Evolutionary conservation across 2,113 vertebrate species (phyloP), one percentile per base, ranked within the genome.

Genomic region (Cromileptes altivelis): DNA sequence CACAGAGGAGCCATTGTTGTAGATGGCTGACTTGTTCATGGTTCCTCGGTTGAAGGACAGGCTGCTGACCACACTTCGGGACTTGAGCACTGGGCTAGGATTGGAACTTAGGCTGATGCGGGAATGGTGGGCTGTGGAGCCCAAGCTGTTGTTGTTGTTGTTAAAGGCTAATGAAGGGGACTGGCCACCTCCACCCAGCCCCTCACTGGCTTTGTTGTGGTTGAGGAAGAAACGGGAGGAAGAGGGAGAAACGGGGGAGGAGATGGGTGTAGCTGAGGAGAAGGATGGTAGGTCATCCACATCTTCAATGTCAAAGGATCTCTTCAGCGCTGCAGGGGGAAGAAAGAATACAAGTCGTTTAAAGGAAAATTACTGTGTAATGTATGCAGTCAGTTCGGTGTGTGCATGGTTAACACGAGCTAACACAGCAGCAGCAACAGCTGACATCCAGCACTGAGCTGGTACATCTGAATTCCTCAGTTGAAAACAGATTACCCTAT

Each of bases 261-360:
- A 89, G 37, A 91, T 58, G 0, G 94, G 82, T 15, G 94, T 94
- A 18, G 93, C 75, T 0, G 93, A 78, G 3, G 95, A 90, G 75
- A 95, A 95, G 18, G 93, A 47, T 0, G 90, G 91, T 0, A 80
- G 89, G 18, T 95, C 94, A 0, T 96, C 95, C 52, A 93, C 94
- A 87, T 97, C 97, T 52, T 97, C 97, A 2, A 93, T 93, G 42
- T 97, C 97, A 19, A 97, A 97, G 0, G 97, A 97, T 63, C 96
- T 95, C 91, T 97, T 97, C 81, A 97, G 91, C 0, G 97, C 97
- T 98, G 94, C n/a, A 81, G 47, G 78, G 23, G 47, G 65, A 69
- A 92, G 15, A 90, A 70, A 80, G 3, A 52, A 53, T 0, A 65
- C 0, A 49, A 56, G 4, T 65, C 0, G 21, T 69, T 73, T 70